A percentile compares a stretch with the other conserved stretches of the same genome.
These are phyloP conservation scores for Toxostoma redivivum DNA, from an alignment of 2,113 vertebrate genomes.

Conservation along the genomic window DNA sequence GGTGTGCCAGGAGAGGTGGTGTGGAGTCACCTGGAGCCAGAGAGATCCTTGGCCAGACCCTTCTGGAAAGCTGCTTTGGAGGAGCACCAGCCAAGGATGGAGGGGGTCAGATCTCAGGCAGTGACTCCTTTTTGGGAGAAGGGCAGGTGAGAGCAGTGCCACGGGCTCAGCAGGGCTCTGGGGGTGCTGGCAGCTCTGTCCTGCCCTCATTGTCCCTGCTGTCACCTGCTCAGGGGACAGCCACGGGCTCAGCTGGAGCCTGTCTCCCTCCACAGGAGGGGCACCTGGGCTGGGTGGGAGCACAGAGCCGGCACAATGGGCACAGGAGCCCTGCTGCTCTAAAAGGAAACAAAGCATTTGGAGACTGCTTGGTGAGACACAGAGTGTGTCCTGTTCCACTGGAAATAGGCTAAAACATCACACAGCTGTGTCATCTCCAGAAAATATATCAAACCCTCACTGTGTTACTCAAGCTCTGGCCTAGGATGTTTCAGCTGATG, in stretches of 20 bases:
- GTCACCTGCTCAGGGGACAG: no score
- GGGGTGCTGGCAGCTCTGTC: fast-evolving
- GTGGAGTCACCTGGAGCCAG: background rate
- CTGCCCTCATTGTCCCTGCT: background rate
- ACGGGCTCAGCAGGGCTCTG: fast-evolving
- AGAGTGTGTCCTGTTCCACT: background rate
- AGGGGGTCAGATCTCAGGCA: background rate
- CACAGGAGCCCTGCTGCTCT: fast-evolving
- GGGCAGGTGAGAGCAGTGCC: fast-evolving
- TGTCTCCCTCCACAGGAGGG: fast-evolving
- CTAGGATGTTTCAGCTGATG: background rate
- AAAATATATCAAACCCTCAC: background rate
- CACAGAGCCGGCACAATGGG: fast-evolving
- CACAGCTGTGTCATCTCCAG: background rate
- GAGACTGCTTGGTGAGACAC: fast-evolving
- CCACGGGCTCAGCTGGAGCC: fast-evolving
- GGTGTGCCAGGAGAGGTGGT: background rate
- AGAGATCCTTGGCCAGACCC: background rate
- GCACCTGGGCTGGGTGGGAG: fast-evolving
- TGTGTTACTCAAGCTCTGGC: background rate
- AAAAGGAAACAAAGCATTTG: background rate
- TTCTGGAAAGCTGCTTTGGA: background rate
- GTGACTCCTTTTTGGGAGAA: fast-evolving
- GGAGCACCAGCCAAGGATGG: fast-evolving
- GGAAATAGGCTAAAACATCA: background rate